Evolutionary conservation across 2,797 vertebrate species (phyloP), one percentile per base, ranked within the genome.

Genomic region (Cynodonichthys magdalenae): DNA sequence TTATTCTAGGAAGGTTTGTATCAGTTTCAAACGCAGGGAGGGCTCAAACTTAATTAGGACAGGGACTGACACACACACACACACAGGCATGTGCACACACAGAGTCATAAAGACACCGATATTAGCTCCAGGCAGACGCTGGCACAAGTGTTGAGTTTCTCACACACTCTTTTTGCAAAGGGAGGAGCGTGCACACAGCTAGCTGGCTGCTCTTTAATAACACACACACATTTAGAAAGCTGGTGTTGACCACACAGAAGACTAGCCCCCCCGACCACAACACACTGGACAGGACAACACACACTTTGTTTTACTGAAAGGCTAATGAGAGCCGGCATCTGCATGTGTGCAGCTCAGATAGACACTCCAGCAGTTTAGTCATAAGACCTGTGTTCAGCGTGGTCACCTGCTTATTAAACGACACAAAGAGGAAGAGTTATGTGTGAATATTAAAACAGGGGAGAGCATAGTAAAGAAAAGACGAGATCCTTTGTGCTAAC

Each of bases 61-160:
- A 68, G 48, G 18, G 53, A 63, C 39, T 0, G 3, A 46, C 29
- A 20, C 17, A 29, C 27, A 8, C 39, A 59, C 66, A 58, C 53
- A 24, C 41, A 29, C 62, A 39, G 46, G 46, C 28, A 15, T 24
- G n/a, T 63, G 48, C 34, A 20, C 50, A 45, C 14, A 63, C 27
- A 48, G 29, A 9, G 76, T 71, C 56, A 75, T 4, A 78, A 47
- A 79, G 74, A 80, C 77, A 87, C 67, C 60, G 68, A 82, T 75
- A 76, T 80, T 74, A 85, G 82, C 77, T 84, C 41, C 65, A 77
- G 82, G 78, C 85, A 82, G 77, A 81, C 61, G 53, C 74, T 52
- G 59, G 79, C 82, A 68, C 87, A 89, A 90, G 85, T 89, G 87
- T 82, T 83, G 63, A 56, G 64, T 87, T 89, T 89, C 89, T 86